Conservation (phyloP, 2,113 vertebrate species). For the Phoxinus phoxinus region DNA sequence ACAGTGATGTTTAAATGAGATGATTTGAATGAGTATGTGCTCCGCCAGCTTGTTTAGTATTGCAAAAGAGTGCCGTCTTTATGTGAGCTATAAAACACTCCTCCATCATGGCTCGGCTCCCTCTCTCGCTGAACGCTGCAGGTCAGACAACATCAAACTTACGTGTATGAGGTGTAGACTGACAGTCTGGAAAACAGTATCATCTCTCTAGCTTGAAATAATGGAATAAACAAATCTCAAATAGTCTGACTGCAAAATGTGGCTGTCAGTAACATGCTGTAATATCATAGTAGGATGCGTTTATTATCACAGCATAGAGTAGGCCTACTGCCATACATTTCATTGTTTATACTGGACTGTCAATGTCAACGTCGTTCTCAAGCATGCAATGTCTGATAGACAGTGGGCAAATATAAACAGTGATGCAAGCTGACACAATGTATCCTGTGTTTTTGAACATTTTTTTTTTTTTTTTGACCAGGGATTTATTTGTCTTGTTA, state of each 20-base stretch:
- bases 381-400: neutral
- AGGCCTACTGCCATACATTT: neutral
- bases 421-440: conserved; percentile 19
- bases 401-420: conserved; percentile 11
- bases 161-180: neutral
- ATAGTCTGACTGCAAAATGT: conserved; percentile 28
- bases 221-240: conserved; percentile 34
- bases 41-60: conserved; percentile 31
- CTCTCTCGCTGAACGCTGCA: neutral
- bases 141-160: conserved; percentile 19
- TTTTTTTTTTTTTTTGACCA: neutral
- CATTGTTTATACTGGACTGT: conserved; percentile 30
- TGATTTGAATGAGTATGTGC: conserved; percentile 23
- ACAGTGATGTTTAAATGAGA: conserved; percentile 14
- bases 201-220: conserved; percentile 21
- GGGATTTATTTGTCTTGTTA: neutral
- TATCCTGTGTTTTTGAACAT: neutral
- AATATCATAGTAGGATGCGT: neutral
- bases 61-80: conserved; percentile 4
- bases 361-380: neutral
- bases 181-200: conserved; percentile 6
- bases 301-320: conserved; percentile 19
- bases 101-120: conserved; percentile 10
- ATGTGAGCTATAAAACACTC: conserved; percentile 28
- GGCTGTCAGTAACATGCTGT: conserved; percentile 18